Conservation (phyloP, 2,797 vertebrate genomes). For the Anguilla pacifica region DNA sequence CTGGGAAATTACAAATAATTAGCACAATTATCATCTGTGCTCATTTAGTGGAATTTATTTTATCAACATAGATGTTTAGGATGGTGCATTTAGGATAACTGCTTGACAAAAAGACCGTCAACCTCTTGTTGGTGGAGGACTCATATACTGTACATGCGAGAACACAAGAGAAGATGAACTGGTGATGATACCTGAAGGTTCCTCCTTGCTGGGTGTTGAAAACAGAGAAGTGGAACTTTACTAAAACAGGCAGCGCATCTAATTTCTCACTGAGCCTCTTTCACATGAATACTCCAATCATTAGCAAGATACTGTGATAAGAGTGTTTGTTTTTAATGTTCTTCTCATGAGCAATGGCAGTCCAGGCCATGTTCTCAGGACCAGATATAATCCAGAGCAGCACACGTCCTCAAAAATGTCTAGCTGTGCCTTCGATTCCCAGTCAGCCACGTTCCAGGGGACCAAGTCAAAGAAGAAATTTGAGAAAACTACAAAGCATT, state of each 20-base stretch:
- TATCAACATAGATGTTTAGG: too few species aligned
- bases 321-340: background rate
- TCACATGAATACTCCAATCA: background rate
- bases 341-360: slow-evolving; percentile 22
- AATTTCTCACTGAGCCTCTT: too few species aligned
- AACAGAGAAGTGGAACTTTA: background rate
- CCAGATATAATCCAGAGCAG: slow-evolving; percentile 20
- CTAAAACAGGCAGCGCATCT: background rate
- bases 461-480: background rate
- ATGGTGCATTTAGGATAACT: too few species aligned
- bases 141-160: background rate
- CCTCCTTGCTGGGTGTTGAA: background rate
- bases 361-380: slow-evolving; percentile 25
- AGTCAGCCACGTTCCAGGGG: background rate
- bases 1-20: background rate
- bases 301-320: background rate
- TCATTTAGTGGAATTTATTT: background rate
- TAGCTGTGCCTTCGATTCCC: background rate
- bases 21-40: background rate
- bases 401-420: background rate
- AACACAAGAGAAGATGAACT: background rate
- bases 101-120: background rate
- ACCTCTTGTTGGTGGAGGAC: background rate
- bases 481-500: background rate
- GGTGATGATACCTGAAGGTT: background rate